Evolutionary conservation across 2,888 invertebrate genomes (phyloP).

Genomic region (Leptopilina syphax): DNA sequence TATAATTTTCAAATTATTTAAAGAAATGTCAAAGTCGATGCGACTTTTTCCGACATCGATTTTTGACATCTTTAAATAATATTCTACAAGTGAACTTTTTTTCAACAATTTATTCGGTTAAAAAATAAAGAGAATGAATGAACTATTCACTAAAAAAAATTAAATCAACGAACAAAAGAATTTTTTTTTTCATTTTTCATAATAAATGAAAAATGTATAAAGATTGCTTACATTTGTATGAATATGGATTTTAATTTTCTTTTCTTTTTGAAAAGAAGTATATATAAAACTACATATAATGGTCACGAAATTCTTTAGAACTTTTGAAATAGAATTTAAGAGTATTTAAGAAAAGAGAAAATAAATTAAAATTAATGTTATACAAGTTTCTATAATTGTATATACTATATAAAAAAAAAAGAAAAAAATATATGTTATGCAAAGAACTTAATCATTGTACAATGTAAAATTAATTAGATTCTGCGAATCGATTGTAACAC

Average conservation of each 20-base stretch:
- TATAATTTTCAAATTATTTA: not conserved
- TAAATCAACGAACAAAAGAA: not conserved
- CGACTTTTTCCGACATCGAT: too few species aligned
- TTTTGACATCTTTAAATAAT: too few species aligned
- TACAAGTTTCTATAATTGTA: constrained; percentile 33
- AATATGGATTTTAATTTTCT: not conserved
- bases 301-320: constrained; percentile 1
- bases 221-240: constrained; percentile 1
- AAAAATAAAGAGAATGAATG: not conserved
- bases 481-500: not conserved
- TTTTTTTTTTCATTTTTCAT: not conserved
- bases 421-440: constrained; percentile 28
- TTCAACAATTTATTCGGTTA: too few species aligned
- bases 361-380: not conserved
- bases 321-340: not conserved
- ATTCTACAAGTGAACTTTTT: too few species aligned
- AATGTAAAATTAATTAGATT: constrained; percentile 22
- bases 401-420: not conserved
- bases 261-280: not conserved
- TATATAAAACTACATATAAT: not conserved
- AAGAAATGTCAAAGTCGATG: too few species aligned
- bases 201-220: not conserved
- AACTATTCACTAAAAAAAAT: not conserved
- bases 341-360: not conserved
- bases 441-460: constrained; percentile 5